These are phyloP conservation scores for Eira barbara DNA, from an alignment of 2,113 vertebrate genomes.

Conservation along the genomic window DNA sequence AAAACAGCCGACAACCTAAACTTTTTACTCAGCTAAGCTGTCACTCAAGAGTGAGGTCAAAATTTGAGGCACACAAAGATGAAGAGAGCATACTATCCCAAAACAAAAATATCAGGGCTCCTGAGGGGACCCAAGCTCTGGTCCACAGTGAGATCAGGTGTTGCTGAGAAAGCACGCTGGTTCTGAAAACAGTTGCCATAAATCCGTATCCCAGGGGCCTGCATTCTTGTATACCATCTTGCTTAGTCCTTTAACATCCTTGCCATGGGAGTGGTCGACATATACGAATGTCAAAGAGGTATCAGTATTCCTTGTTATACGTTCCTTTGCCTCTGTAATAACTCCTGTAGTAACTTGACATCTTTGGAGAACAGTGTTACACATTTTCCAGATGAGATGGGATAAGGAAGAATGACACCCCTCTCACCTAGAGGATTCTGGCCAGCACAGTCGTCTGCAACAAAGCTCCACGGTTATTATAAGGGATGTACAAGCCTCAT, in stretches of 20 bases:
- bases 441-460: background rate
- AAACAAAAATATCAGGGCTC: background rate
- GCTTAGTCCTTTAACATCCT: background rate
- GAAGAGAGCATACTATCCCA: background rate
- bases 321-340: background rate
- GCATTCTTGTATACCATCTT: background rate
- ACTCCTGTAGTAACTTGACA: background rate
- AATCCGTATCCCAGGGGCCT: background rate
- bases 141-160: background rate
- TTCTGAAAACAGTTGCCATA: background rate
- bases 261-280: background rate
- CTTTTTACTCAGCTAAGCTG: background rate
- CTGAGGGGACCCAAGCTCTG: background rate
- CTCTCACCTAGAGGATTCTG: background rate
- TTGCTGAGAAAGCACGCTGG: background rate
- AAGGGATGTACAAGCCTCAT: background rate
- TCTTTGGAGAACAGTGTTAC: background rate
- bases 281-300: background rate
- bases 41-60: background rate
- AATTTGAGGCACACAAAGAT: background rate
- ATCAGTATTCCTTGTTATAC: background rate
- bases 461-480: background rate
- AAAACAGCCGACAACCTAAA: background rate
- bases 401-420: background rate
- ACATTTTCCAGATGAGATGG: background rate